phyloP scores from a whole-genome alignment of 2,113 vertebrate species.

The Anhinga rufa region DNA sequence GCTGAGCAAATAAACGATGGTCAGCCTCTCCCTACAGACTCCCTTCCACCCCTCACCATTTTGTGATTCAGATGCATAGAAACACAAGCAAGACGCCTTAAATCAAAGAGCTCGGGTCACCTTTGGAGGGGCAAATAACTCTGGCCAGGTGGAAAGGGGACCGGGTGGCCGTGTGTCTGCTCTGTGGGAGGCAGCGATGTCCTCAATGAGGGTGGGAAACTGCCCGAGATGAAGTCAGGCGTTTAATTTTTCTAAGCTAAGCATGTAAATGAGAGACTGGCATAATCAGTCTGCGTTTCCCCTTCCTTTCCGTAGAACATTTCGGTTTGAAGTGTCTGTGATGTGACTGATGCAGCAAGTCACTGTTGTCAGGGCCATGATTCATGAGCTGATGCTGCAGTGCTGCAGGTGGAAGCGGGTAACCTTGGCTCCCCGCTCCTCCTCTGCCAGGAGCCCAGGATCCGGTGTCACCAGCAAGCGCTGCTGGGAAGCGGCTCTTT shows the following conservation, averaged over 20 bases:
- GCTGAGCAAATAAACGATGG: neutral
- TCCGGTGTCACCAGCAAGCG: neutral
- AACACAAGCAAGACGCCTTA: neutral
- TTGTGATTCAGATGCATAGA: neutral
- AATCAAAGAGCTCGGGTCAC: neutral
- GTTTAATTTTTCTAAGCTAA: neutral
- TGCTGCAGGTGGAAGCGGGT: neutral
- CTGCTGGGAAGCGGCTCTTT: neutral
- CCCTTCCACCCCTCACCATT: neutral
- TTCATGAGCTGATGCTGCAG: neutral
- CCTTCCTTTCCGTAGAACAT: neutral
- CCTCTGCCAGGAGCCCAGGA: neutral
- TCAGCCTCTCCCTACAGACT: neutral
- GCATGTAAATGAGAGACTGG: slow-evolving; percentile 5
- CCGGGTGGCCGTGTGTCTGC: neutral
- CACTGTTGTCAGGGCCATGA: neutral
- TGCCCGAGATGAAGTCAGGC: neutral
- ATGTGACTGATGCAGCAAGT: slow-evolving; percentile 8
- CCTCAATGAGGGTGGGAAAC: neutral
- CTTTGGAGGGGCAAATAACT: neutral
- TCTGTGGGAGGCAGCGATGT: neutral
- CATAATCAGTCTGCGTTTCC: neutral
- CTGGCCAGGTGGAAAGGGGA: neutral
- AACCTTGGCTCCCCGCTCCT: neutral
- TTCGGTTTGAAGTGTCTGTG: slow-evolving; percentile 21